Evolutionary conservation across 1,140 invertebrate genomes (phyloP), one percentile per base, ranked within the genome.

Genomic region (Pseudomyrmex flavicornis): DNA sequence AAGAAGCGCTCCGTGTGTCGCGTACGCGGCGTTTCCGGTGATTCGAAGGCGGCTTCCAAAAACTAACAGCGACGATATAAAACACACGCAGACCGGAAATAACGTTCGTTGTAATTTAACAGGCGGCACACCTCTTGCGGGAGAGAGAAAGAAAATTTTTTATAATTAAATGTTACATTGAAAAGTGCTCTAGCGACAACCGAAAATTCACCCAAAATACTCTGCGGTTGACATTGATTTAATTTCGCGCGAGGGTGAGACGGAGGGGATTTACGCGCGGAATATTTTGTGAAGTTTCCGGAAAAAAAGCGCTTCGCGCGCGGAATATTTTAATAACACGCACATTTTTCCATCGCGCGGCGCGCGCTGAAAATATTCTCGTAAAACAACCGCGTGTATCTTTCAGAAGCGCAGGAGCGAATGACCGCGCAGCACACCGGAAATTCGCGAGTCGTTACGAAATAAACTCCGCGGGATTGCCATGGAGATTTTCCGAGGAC

Each of bases 161-260:
- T 7, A n/a, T 26, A 52, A 44, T 69, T 44, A 77, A 77, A 68
- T 56, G 35, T 13, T 58, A 15, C 15, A 17, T 35, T 2, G 15
- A 20, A 68, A 56, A 52, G 7, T 15, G 9, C 13, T 8, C 26
- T 44, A 56, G 75, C 52, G 9, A 46, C 15, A 56, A 56, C 48
- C 48, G 13, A 77, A 61, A 77, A 77, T 26, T 56, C 20, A 4
- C 59, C n/a, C 22, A 20, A 1, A 58, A 70, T 48, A 70, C 65
- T 35, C 35, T 58, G 54, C 65, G 66, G 44, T 22, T 70, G 76
- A 79, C 65, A 35, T 70, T 58, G 52, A 79, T 79, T 79, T 79
- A 59, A 77, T 56, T 35, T 77, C 17, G 54, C 65, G 54, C 5
- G 35, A 35, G 35, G 5, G 35, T 35, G 35, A 35, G 35, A 35